These are phyloP conservation scores for Etheostoma spectabile DNA, from an alignment of 2,113 vertebrate species.

Conservation along the genomic window DNA sequence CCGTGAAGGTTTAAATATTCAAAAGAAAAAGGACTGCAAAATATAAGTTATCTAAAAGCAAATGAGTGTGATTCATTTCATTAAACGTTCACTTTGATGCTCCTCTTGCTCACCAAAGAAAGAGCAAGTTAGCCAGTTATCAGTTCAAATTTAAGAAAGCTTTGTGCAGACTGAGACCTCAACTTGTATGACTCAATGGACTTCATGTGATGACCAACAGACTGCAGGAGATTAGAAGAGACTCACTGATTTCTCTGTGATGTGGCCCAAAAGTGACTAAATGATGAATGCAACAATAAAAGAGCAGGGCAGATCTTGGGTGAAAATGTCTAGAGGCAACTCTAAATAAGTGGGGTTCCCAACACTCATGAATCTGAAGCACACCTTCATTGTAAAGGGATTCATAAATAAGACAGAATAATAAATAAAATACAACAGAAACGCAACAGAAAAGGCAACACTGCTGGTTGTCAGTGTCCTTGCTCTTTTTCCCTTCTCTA, in stretches of 20 bases:
- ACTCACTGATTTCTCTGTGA: constrained; percentile 25
- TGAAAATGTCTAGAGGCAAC: constrained; percentile 59
- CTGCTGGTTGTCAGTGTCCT: constrained; percentile 78
- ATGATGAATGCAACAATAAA: constrained; percentile 33
- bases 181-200: constrained; percentile 18
- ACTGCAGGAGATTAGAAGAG: constrained; percentile 24
- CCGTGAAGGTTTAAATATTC: neutral
- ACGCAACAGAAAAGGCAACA: constrained; percentile 80
- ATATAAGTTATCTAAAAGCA: constrained; percentile 22
- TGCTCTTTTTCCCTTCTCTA: constrained; percentile 55
- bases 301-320: constrained; percentile 37
- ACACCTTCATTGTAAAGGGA: constrained; percentile 74
- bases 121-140: constrained; percentile 3
- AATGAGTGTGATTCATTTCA: constrained; percentile 7
- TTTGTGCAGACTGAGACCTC: constrained; percentile 39
- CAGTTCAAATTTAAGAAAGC: constrained; percentile 19
- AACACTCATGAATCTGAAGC: constrained; percentile 64
- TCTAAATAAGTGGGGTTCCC: constrained; percentile 58
- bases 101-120: constrained; percentile 17
- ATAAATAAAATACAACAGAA: constrained; percentile 73
- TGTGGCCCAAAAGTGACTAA: constrained; percentile 27
- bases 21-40: constrained; percentile 18
- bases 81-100: constrained; percentile 9
- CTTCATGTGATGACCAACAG: constrained; percentile 21
- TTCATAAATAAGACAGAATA: constrained; percentile 73